Conservation (phyloP, 2,797 vertebrate genomes). For the Rallus crepitans region DNA sequence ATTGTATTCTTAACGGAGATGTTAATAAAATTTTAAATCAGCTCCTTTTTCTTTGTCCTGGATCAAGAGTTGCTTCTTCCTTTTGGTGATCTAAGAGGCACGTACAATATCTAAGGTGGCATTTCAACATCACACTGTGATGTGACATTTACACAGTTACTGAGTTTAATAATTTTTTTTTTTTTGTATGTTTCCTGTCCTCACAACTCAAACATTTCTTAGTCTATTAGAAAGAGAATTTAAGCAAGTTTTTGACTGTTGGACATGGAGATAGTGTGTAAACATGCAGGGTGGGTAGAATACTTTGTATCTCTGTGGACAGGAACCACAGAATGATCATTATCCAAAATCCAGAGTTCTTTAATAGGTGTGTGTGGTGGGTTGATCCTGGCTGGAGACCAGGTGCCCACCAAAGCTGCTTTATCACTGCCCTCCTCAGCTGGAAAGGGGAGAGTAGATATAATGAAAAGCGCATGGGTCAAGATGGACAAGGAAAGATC, state of each 20-base stretch:
- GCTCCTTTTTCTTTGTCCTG: background rate
- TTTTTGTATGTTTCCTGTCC: background rate
- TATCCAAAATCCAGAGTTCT: background rate
- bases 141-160: background rate
- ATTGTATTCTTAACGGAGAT: rapidly evolving
- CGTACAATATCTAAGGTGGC: background rate
- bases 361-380: background rate
- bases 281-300: background rate
- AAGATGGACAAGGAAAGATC: no score
- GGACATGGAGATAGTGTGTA: background rate
- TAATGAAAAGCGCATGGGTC: no score
- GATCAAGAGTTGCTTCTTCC: background rate
- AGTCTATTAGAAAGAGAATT: background rate
- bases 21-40: background rate
- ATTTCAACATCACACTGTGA: background rate
- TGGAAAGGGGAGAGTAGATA: no score
- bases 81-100: background rate
- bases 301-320: background rate
- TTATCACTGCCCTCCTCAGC: no score
- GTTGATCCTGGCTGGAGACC: no score
- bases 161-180: background rate
- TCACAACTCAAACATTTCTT: background rate
- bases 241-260: background rate
- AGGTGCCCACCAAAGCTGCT: no score
- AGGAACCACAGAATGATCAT: background rate